Conservation (phyloP, 2,888 invertebrate genomes). For the Macrosiphum euphorbiae region DNA sequence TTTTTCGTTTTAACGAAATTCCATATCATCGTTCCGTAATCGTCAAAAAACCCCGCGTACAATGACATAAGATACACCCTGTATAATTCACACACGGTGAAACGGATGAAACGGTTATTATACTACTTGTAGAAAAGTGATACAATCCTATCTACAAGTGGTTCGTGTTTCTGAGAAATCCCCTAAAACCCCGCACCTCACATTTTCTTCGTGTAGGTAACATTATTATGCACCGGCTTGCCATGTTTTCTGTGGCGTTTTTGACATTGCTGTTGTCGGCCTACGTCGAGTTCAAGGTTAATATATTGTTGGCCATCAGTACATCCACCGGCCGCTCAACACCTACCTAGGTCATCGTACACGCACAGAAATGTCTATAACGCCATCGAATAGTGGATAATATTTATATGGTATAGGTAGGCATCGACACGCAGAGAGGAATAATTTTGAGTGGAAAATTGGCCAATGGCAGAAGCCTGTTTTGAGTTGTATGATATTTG, state of each 20-base stretch:
- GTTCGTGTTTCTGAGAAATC: neutral
- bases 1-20: too few species aligned
- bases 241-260: neutral
- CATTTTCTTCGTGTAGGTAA: neutral
- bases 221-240: neutral
- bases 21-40: too few species aligned
- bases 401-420: neutral
- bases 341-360: neutral
- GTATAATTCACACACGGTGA: neutral
- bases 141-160: neutral
- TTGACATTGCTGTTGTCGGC: neutral
- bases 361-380: neutral
- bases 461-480: neutral
- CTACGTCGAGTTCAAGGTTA: constrained; percentile 36
- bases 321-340: neutral
- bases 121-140: neutral
- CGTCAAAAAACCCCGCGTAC: too few species aligned
- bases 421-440: neutral
- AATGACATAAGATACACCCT: too few species aligned
- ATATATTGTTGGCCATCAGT: neutral
- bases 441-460: neutral
- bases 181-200: neutral
- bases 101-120: neutral
- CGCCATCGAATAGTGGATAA: neutral
- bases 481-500: neutral